phyloP scores from a whole-genome alignment of 2,113 vertebrate genomes.

The Dasyprocta punctata region DNA sequence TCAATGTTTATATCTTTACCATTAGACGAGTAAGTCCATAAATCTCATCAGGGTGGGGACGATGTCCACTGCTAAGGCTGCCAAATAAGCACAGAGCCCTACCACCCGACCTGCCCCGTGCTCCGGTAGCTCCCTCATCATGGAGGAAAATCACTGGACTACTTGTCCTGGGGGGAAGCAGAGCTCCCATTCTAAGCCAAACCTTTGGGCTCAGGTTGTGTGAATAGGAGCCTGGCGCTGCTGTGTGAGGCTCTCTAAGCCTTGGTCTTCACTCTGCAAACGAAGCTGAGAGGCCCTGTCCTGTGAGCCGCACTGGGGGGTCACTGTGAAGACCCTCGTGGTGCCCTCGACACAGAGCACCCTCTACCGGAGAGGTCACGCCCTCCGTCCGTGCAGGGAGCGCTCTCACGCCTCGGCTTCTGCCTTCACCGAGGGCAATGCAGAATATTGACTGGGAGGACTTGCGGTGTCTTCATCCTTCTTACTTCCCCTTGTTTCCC shows the following conservation, averaged over 20 bases:
- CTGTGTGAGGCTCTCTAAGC: background rate
- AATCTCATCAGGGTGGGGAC: background rate
- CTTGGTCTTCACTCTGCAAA: background rate
- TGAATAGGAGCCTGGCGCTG: background rate
- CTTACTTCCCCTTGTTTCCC: no score
- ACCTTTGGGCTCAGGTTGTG: background rate
- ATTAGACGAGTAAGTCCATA: background rate
- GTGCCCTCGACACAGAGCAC: background rate
- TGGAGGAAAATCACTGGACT: background rate
- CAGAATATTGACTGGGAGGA: background rate
- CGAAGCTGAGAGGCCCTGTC: background rate
- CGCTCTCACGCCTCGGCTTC: background rate
- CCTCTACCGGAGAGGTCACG: background rate
- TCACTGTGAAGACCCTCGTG: background rate
- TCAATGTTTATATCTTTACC: background rate
- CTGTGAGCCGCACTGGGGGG: background rate
- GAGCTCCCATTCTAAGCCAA: background rate
- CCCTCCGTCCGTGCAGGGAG: rapidly evolving
- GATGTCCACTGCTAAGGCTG: background rate
- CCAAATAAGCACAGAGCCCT: background rate
- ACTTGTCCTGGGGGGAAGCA: background rate
- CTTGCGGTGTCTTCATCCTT: no score
- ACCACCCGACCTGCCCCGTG: background rate
- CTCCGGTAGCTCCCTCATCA: background rate
- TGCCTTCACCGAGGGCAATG: background rate